Evolutionary conservation across 2,797 vertebrate genomes (phyloP), one percentile per base, ranked within the genome.

Genomic region (Adelosebastes latens): DNA sequence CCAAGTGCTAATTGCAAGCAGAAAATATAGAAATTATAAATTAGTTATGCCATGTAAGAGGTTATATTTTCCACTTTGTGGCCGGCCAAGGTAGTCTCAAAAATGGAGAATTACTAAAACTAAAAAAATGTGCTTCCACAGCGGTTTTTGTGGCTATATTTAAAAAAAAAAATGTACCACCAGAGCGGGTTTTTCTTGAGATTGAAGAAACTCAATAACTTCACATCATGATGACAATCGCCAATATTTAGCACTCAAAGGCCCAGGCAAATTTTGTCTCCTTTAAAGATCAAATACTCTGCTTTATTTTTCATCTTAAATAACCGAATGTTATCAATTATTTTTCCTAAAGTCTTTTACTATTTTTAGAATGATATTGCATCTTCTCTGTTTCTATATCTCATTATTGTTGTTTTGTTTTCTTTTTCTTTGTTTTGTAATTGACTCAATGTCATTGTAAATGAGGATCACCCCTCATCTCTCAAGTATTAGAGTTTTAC

Each of bases 1-100:
- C 74, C 27, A 68, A 79, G 75, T 67, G n/a, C 53, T 85, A 81
- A 80, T 85, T 87, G 39, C 60, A 78, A 78, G 34, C 65, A 82
- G 72, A 82, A 85, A 79, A 72, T 74, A 70, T 61, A 58, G 53
- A n/a, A 66, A 75, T 84, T 66, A 80, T 85, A 69, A 78, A 81
- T 84, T 58, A 24, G 69, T 14, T 42, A 42, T 42, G 39, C 39
- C 39, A 42, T 42, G 39, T 42, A 42, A 42, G 39, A 42, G 39
- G 2, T 42, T 42, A 14, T 42, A 42, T 42, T 42, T 42, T 42
- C 39, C 39, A 42, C 39, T 42, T 14, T 14, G 13, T 42, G 39
- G 39, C 13, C 14, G 39, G 39, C 13, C 39, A 42, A 63, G 22
- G 61, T 42, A 29, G 25, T 61, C 49, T 56, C 3, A 12, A 77